Conservation (phyloP, 2,888 invertebrate species). For the Metellina segmentata region DNA sequence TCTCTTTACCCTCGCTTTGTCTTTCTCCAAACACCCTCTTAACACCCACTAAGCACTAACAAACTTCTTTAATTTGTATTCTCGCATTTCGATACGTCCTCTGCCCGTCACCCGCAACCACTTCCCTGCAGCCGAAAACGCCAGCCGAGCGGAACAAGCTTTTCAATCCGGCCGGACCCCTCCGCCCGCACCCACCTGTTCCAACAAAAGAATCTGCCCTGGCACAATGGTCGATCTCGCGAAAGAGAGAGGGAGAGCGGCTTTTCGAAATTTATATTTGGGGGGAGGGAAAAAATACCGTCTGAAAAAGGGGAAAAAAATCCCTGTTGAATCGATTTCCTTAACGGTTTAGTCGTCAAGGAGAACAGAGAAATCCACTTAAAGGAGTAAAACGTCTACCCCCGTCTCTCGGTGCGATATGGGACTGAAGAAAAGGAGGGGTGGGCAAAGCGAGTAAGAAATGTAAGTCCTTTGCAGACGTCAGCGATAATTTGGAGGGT, state of each 20-base stretch:
- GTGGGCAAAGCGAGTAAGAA: constrained; percentile 44
- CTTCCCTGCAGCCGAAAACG: not conserved
- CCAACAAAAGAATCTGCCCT: constrained; percentile 70
- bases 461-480: constrained; percentile 74
- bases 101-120: not conserved
- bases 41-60: constrained; percentile 68
- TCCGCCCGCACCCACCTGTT: constrained; percentile 37
- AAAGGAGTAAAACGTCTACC: constrained; percentile 72
- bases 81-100: not conserved
- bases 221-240: constrained; percentile 12
- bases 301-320: constrained; percentile 27
- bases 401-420: not conserved
- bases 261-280: constrained; percentile 69
- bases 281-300: constrained; percentile 33
- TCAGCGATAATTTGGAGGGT: constrained; percentile 71
- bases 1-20: constrained; percentile 57
- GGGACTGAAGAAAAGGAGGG: not conserved
- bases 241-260: constrained; percentile 18
- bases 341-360: constrained; percentile 76
- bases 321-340: constrained; percentile 70
- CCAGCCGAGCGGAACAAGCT: constrained; percentile 30
- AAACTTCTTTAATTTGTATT: constrained; percentile 71
- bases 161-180: not conserved
- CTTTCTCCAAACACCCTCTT: constrained; percentile 49
- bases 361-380: constrained; percentile 76